A percentile compares a stretch with the other conserved stretches of the same genome.
These are phyloP conservation scores for Chrysolina oricalcia DNA, from an alignment of 2,888 invertebrate species.

Conservation along the genomic window DNA sequence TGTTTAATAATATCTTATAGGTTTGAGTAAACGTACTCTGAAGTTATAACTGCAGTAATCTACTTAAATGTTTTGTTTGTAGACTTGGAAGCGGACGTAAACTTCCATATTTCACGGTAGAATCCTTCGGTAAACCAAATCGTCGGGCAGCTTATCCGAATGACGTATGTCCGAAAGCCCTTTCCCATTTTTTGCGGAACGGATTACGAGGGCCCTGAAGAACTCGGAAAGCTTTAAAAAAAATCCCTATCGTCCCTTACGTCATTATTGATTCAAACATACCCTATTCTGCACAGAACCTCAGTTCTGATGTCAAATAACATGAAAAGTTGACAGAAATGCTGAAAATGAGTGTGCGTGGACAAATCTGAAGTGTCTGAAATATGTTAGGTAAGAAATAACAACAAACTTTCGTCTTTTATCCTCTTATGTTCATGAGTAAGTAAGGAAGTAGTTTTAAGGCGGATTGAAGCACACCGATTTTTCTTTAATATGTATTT, in stretches of 20 bases:
- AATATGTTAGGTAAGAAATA: too few species aligned
- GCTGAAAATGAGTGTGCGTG: too few species aligned
- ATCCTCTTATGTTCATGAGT: too few species aligned
- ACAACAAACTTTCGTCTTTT: too few species aligned
- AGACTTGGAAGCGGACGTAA: neutral
- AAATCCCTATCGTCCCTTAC: neutral
- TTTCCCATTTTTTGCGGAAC: neutral
- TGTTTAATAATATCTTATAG: slow-evolving; percentile 13
- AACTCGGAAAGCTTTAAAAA: neutral
- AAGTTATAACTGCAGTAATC: slow-evolving; percentile 15
- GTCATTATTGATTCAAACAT: neutral
- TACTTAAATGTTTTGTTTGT: slow-evolving; percentile 20
- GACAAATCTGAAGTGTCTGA: too few species aligned
- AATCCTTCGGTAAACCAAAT: slow-evolving; percentile 10
- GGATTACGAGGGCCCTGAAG: neutral
- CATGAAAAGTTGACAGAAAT: too few species aligned
- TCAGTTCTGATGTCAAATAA: too few species aligned
- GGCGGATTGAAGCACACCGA: too few species aligned
- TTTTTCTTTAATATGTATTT: too few species aligned
- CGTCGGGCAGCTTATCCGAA: slow-evolving; percentile 8
- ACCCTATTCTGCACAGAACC: too few species aligned
- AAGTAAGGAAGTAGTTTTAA: too few species aligned
- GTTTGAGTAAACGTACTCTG: neutral
- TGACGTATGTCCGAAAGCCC: neutral
- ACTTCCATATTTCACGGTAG: slow-evolving; percentile 10